Evolutionary conservation across 23 tunicate genomes (phyloP), one percentile per base, ranked within the genome.

Genomic region (Clavelina lepadiformis): DNA sequence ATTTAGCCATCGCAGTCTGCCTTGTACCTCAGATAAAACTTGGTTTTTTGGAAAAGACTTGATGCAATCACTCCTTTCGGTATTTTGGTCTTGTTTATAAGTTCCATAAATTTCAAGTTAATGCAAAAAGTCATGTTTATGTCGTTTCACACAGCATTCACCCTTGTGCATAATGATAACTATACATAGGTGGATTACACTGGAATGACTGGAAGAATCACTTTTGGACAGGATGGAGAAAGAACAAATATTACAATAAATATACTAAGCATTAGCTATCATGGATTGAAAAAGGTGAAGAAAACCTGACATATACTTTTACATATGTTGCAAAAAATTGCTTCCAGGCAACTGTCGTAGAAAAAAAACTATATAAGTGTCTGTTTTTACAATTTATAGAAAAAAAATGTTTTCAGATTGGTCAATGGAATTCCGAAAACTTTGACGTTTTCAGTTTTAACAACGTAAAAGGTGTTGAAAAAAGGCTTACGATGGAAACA

Each of bases 1-100:
- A 38, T 76, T 76, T 41, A 62, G 55, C 41, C 82, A 76, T 62
- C 65, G 82, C 35, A 76, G 82, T 49, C 35, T 76, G 41, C 73
- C 72, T 5, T 76, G 82, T 44, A 51, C 69, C 22, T 37, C 37
- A 30, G 34, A 54, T 15, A 41, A 65, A 13, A 53, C 29, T 26
- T 76, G 82, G 82, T 28, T 50, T 18, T 76, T 63, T 37, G 82
- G 82, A 29, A 49, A 49, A 5, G 5, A 21, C 15, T 57, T 76
- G 18, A 28, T 66, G 1, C 78, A 28, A 38, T 61, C 67, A 18
- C 22, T 61, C 29, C n/a, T 28, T 5, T 1, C 15, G 21, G 67
- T 61, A 61, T 61, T 44, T 44, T 44, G 49, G 49, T 11, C 15
- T 11, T 44, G 49, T 44, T 44, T 44, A 44, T 11, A 44, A 44